Evolutionary conservation across 2,797 vertebrate species (phyloP).

Genomic region (Brachymystax lenok): DNA sequence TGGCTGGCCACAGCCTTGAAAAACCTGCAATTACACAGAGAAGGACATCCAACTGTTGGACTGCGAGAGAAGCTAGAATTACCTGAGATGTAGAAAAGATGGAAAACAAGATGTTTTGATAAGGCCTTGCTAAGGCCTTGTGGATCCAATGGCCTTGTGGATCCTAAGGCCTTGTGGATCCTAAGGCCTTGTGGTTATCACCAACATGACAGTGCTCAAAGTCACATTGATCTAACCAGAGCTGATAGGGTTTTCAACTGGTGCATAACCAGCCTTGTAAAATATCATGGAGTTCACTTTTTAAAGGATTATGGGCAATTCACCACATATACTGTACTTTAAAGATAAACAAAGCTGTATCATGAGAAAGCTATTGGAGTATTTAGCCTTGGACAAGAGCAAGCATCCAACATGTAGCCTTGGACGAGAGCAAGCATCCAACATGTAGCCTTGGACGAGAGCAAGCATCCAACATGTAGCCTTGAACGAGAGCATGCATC

Average conservation of each 20-base stretch:
- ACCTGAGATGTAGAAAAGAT: constrained; percentile 59
- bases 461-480: constrained; percentile 47
- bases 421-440: constrained; percentile 46
- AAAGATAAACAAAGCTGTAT: constrained; percentile 67
- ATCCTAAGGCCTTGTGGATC: too few species aligned
- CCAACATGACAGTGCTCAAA: constrained; percentile 52
- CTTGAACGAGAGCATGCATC: constrained; percentile 42
- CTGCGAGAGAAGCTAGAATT: constrained; percentile 50
- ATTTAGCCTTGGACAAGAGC: constrained; percentile 40
- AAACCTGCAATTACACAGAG: constrained; percentile 87
- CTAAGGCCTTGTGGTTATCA: constrained; percentile 1
- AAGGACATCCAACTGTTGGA: constrained; percentile 64
- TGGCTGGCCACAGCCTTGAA: constrained; percentile 95
- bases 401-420: too few species aligned
- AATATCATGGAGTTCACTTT: constrained; percentile 50
- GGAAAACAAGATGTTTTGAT: constrained; percentile 64
- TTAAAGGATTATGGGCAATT: constrained; percentile 59
- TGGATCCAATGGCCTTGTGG: too few species aligned
- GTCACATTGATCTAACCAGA: constrained; percentile 57
- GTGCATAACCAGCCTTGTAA: constrained; percentile 62
- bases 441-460: constrained; percentile 18
- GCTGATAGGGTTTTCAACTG: constrained; percentile 33
- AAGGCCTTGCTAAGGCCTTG: constrained; percentile 32
- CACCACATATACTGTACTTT: constrained; percentile 61
- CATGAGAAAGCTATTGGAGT: constrained; percentile 61